Base-by-base conservation (phyloP, 2,888 invertebrate species). In the Gymnosoma rotundatum region DNA sequence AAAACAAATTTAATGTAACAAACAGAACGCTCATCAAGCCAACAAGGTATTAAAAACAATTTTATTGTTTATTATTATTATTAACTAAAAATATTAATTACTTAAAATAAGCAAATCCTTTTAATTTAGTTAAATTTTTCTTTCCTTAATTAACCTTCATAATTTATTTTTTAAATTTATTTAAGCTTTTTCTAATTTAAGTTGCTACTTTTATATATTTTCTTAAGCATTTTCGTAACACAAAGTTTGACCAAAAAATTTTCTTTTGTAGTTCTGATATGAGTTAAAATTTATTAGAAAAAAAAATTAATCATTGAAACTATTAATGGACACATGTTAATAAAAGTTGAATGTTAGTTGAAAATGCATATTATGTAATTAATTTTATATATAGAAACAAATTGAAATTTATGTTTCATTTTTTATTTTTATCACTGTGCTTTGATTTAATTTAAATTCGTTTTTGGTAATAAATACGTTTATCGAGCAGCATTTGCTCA, bases 21-120 rank as follows among this genome's bases (percentile, higher is more conserved):
- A n/a, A 89, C 89, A 92, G 92, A 92, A 90, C 89, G 91, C 90
- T 90, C 92, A 92, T 89, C 92, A 92, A 91, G 90, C 90, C 89
- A 91, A 91, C 90, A 92, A 92, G 92, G 92, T 92, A 92, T 91
- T 87, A 85, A 88, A 87, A 78, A 70, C 64, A 83, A 74, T 81
- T 84, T 56, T 74, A 74, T 50, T 81, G 56, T 74, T 79, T 81
- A 81, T 70, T 80, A 87, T 79, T 83, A 86, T 67, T 80, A 87
- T 81, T 83, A 86, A 69, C 21, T 60, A 70, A 72, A 67, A 66
- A 52, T 72, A 74, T 75, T 70, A 61, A 60, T 42, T 72, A 54
- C 45, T 75, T 72, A 36, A 50, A 64, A 50, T 76, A 76, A 78
- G 64, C 70, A 52, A 69, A 12, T 73, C n/a, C 21, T 21, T 70